Base-by-base conservation (phyloP, 2,797 vertebrate species). In the Artibeus lituratus region DNA sequence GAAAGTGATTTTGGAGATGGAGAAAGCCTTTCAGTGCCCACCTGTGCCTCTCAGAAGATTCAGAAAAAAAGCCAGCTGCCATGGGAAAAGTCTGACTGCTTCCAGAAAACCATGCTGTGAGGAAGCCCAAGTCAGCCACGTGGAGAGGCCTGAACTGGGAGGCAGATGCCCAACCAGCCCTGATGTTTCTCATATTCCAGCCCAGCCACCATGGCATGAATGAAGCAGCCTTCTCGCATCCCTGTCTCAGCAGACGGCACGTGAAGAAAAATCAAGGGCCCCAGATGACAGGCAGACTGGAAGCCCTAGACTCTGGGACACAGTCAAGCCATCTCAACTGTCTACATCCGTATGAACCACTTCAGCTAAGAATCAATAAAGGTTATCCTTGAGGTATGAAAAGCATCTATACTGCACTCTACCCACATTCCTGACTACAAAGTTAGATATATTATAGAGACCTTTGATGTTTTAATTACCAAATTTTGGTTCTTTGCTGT, bases 261-360 rank as follows among this genome's bases (percentile, higher is more conserved):
- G 3, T 42, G 14, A 2, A 57, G 42, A 32, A 82, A 39, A 55
- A 44, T 2, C 14, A 62, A 90, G 22, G 0, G 3, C 39, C 42
- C 22, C 6, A 16, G 1, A 53, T 22, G 1, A 35, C 3, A 51
- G 8, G 1, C 3, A 81, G 1, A 53, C 6, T 18, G 1, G 32
- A 91, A 24, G 9, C 6, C n/a, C 22, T 49, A 22, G 3, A 26
- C 1, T 3, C 18, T 77, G 53, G 29, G 4, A 42, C 2, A 67
- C 1, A 51, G 7, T 37, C 1, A 65, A 24, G 26, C 6, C 57
- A 69, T 73, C 35, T 26, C 9, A 53, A 3, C 12, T 37, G 7
- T 19, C 3, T 15, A 69, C 3, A 74, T 29, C 2, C 11, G 16
- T 10, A 26, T 5, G 5, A 65, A 18, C 7, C 15, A 26, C 26